These are phyloP conservation scores for Sminthurides bifidus DNA, from an alignment of 1,140 invertebrate species.

Conservation along the genomic window DNA sequence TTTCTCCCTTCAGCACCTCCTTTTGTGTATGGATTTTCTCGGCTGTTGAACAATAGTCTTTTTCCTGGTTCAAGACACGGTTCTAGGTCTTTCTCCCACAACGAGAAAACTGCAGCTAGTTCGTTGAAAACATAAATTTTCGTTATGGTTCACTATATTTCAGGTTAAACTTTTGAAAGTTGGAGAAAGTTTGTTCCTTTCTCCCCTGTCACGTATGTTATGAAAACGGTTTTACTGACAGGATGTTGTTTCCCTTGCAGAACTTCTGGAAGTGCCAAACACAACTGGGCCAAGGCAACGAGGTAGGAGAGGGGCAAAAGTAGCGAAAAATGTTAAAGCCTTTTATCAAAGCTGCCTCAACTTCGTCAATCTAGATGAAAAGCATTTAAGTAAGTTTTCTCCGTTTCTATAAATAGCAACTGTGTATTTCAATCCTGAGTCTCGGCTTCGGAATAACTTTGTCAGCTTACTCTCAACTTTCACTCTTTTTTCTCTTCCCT, in stretches of 20 bases:
- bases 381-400: conserved; percentile 16
- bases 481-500: background rate
- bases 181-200: no score
- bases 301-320: background rate
- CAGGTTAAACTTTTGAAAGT: no score
- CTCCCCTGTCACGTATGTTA: no score
- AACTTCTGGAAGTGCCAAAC: conserved; percentile 17
- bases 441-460: background rate
- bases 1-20: no score
- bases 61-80: no score
- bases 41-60: no score
- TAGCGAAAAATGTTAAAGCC: conserved; percentile 1
- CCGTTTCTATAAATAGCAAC: background rate
- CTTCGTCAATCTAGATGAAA: conserved; percentile 16
- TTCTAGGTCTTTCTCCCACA: no score
- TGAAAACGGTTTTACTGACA: no score
- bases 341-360: conserved; percentile 25
- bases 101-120: no score
- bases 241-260: background rate
- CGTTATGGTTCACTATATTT: no score
- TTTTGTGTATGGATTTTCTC: no score
- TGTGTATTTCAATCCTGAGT: background rate
- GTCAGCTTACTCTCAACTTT: background rate
- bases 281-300: background rate
- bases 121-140: no score